A percentile compares a stretch with the other conserved stretches of the same genome.
Conservation (phyloP, 2,888 invertebrate genomes). For the Calliscelio sp. region DNA sequence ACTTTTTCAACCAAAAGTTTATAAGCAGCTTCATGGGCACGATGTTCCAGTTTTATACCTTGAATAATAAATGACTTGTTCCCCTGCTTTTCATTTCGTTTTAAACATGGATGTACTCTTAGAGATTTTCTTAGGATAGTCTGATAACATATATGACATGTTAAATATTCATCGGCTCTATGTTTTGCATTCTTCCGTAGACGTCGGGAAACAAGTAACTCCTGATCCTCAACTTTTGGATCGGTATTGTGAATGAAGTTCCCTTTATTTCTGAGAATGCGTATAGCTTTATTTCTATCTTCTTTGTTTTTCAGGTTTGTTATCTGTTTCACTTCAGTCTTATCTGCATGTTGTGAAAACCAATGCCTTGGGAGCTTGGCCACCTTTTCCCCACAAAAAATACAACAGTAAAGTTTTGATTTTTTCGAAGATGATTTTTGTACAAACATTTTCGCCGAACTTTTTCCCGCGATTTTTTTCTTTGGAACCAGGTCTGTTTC, state of each 20-base stretch:
- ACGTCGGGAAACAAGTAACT: slow-evolving; percentile 7
- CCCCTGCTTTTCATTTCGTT: not conserved
- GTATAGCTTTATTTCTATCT: not conserved
- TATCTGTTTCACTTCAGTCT: too few species aligned
- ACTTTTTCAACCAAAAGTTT: not conserved
- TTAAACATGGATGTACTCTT: slow-evolving; percentile 3
- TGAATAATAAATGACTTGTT: not conserved
- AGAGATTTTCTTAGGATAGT: not conserved
- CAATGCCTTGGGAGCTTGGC: too few species aligned
- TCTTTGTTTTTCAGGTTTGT: too few species aligned
- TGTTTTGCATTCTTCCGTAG: not conserved
- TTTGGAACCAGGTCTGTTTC: too few species aligned
- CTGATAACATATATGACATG: not conserved
- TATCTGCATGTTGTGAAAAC: too few species aligned
- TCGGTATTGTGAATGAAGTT: not conserved
- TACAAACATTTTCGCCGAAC: too few species aligned
- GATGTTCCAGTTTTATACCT: slow-evolving; percentile 13
- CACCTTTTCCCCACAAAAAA: too few species aligned
- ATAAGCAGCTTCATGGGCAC: slow-evolving; percentile 14
- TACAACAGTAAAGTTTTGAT: too few species aligned
- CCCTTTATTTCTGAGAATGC: not conserved
- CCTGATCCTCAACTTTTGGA: not conserved
- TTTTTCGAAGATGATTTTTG: too few species aligned
- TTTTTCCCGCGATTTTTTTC: too few species aligned
- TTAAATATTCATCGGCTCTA: not conserved